Evolutionary conservation across 2,888 invertebrate genomes (phyloP), one percentile per base, ranked within the genome.

Genomic region (Agelastica alni): DNA sequence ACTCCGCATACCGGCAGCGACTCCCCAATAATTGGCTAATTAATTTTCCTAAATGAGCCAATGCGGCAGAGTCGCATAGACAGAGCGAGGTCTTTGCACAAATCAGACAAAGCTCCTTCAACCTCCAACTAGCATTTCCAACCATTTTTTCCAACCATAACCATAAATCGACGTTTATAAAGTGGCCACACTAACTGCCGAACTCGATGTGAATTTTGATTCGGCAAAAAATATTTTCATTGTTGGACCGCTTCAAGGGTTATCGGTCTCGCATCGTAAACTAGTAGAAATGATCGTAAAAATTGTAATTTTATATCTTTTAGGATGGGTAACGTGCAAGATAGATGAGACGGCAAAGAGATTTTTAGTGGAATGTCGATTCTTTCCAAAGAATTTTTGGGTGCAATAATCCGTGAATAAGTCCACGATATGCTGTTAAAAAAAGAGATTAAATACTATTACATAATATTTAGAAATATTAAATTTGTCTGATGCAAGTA

Each of bases 21-120:
- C 66, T 67, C 67, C 66, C 67, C 66, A 69, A 73, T 74, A 74
- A 74, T 75, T 74, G 74, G 72, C 72, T 73, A 75, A 75, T 75
- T 75, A 75, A 74, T 75, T 74, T 70, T 69, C 70, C 70, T 62
- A 72, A 74, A 71, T 71, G 71, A 74, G 73, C 71, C 69, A 59
- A 69, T 66, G 67, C 66, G 70, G 67, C 69, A 68, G 67, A 61
- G 65, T 63, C 58, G 61, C 60, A 62, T 20, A 46, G 37, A 39
- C 37, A 39, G 18, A 20, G 20, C 37, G 37, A 39, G 7, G 17
- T 46, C 41, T 22, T 30, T 22, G 49, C 61, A 62, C 59, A 56
- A 64, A 65, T 67, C 63, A 69, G 68, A 69, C 67, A 68, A 70
- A 70, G 67, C 64, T 66, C 61, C 61, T 57, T 58, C 63, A 44